Base-by-base conservation (phyloP, 2,113 vertebrate genomes). In the Apodemus sylvaticus region DNA sequence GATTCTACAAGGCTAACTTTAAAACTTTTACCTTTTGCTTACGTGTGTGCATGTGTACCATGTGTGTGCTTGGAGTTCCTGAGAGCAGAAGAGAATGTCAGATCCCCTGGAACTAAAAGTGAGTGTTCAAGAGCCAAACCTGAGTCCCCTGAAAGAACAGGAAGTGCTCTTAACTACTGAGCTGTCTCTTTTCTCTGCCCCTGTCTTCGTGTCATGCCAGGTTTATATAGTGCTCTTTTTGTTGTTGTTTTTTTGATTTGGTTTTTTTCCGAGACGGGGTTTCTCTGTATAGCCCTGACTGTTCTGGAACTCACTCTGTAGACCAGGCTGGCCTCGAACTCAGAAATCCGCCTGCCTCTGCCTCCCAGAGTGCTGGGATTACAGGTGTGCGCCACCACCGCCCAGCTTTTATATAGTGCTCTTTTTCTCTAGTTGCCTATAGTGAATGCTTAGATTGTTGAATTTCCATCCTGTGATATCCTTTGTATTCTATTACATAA, bases 161-260 rank as follows among this genome's bases (percentile, higher is more conserved):
- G 26, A 31, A 77, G 45, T 51, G 26, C 76, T 78, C 39, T 31
- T 64, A 31, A 64, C 58, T 64, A 29, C 14, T 64, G 26, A 45
- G 6, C 14, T 42, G 31, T 85, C 29, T 26, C 64, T 87, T 3
- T 4, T 2, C 39, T 22, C 12, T 39, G 45, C 7, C n/a, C 17
- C 17, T 51, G 87, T 71, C 29, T 79, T 86, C 13, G 42, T 48
- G 13, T 70, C 3, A 39, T 71, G 31, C 91, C 60, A 66, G 51
- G 19, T 64, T 93, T 96, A 71, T 71, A 45, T 76, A 51, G 26
- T n/a, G n/a, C n/a, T n/a, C n/a, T n/a, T n/a, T n/a, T n/a, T n/a
- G n/a, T n/a, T n/a, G n/a, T n/a, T n/a, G n/a, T n/a, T n/a, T n/a
- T n/a, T n/a, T n/a, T n/a, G n/a, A n/a, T n/a, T n/a, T n/a, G n/a